Conservation (phyloP, 2,797 vertebrate species). For the Enteromius unitaeniatus region DNA sequence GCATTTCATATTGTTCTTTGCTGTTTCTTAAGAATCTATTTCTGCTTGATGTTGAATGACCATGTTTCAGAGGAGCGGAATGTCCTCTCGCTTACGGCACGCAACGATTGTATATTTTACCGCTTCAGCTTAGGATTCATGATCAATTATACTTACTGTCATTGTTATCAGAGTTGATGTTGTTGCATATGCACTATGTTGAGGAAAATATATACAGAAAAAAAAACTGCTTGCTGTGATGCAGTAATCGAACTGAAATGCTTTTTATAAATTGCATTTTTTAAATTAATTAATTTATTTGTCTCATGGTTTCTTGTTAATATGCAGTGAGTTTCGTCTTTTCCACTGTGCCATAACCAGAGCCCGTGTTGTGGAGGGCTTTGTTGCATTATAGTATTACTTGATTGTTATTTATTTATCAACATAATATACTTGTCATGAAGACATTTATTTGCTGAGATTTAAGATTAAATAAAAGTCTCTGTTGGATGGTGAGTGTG, state of each 20-base stretch:
- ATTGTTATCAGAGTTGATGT: constrained; percentile 82
- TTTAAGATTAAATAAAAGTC: constrained; percentile 76
- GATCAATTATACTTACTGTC: constrained; percentile 78
- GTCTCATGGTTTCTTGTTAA: constrained; percentile 78
- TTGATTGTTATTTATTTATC: constrained; percentile 80
- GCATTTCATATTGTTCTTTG: constrained; percentile 79
- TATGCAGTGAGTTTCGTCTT: constrained; percentile 73
- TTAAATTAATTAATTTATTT: constrained; percentile 62
- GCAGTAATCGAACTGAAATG: constrained; percentile 68
- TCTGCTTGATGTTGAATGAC: constrained; percentile 75
- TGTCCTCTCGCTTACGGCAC: constrained; percentile 83
- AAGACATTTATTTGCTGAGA: constrained; percentile 73
- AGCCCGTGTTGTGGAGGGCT: constrained; percentile 66
- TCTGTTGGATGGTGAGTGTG: constrained; percentile 79
- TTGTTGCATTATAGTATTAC: constrained; percentile 79
- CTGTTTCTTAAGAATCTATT: constrained; percentile 73
- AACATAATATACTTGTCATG: constrained; percentile 78
- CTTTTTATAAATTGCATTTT: constrained; percentile 63
- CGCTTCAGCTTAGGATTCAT: constrained; percentile 79
- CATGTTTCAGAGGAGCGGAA: constrained; percentile 72
- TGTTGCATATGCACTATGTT: constrained; percentile 84
- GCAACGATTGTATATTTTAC: constrained; percentile 86
- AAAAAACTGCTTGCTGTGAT: constrained; percentile 82
- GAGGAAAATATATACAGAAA: constrained; percentile 69
- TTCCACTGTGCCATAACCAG: constrained; percentile 75